Percentiles rank a stretch among this genome's conserved stretches.
These are phyloP conservation scores for Aleiodes testaceus DNA, from an alignment of 2,888 invertebrate genomes.

Conservation along the genomic window DNA sequence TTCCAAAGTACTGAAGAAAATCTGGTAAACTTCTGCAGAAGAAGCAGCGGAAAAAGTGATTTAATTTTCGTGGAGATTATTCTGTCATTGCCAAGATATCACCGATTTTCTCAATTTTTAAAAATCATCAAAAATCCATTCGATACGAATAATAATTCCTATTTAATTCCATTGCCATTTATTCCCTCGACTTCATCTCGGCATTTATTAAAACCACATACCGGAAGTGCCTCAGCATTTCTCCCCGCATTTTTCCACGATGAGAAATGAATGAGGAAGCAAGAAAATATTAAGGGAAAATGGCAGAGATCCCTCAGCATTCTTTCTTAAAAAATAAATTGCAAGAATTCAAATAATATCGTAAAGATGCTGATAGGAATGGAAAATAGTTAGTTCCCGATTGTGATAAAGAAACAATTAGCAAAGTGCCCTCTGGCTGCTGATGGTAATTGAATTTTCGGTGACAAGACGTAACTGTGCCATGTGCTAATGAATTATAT, in stretches of 20 bases:
- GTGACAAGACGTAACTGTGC: constrained; percentile 5
- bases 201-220: constrained; percentile 31
- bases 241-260: constrained; percentile 4
- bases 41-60: background rate
- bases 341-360: constrained; percentile 32
- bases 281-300: constrained; percentile 9
- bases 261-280: background rate
- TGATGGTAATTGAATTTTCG: constrained; percentile 29
- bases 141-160: background rate
- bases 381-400: constrained; percentile 19
- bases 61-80: constrained; percentile 17
- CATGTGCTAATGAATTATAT: constrained; percentile 36
- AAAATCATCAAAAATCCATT: background rate
- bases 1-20: background rate
- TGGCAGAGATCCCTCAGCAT: constrained; percentile 9
- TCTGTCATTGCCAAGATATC: background rate
- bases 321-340: constrained; percentile 14
- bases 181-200: constrained; percentile 4
- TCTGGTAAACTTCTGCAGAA: background rate
- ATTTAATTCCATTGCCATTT: background rate
- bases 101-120: too few relatives aligned
- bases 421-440: constrained; percentile 15
- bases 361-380: background rate
- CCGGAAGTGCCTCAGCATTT: background rate
- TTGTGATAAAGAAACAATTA: constrained; percentile 43